Percentiles rank a stretch among this genome's conserved stretches.
These are phyloP conservation scores for Ischnus inquisitorius DNA, from an alignment of 2,888 invertebrate genomes.

Conservation along the genomic window DNA sequence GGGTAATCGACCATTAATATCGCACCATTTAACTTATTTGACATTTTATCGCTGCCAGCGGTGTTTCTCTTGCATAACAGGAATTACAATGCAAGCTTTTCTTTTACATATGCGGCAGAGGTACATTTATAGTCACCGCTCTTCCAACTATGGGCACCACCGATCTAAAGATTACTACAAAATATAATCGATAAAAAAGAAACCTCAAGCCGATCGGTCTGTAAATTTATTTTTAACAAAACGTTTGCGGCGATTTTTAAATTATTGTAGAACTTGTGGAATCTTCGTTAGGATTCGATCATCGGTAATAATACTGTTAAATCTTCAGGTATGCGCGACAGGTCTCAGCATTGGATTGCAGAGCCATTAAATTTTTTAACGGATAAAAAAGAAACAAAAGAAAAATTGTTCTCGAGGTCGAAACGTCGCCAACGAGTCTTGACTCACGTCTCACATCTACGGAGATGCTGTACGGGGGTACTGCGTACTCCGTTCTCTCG, in stretches of 20 bases:
- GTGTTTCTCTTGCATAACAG: background rate
- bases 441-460: constrained; percentile 6
- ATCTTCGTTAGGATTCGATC: background rate
- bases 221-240: background rate
- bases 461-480: constrained; percentile 18
- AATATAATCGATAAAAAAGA: too few species aligned
- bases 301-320: background rate
- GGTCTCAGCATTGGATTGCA: background rate
- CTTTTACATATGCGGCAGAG: background rate
- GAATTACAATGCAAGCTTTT: background rate
- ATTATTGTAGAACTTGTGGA: background rate
- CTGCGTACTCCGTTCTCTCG: constrained; percentile 38
- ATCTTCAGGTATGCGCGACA: background rate
- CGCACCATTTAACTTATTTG: background rate
- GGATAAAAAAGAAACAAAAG: constrained; percentile 4
- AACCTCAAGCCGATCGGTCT: too few species aligned
- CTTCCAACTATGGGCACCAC: too few species aligned
- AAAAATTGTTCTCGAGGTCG: constrained; percentile 1
- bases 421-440: constrained; percentile 27
- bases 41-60: background rate
- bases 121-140: too few species aligned
- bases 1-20: background rate
- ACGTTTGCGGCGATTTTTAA: background rate
- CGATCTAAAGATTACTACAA: too few species aligned
- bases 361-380: constrained; percentile 11